Percentiles rank a stretch among this genome's conserved stretches.
Evolutionary conservation across 1,140 invertebrate species (phyloP).

Genomic region (Nephotettix cincticeps): DNA sequence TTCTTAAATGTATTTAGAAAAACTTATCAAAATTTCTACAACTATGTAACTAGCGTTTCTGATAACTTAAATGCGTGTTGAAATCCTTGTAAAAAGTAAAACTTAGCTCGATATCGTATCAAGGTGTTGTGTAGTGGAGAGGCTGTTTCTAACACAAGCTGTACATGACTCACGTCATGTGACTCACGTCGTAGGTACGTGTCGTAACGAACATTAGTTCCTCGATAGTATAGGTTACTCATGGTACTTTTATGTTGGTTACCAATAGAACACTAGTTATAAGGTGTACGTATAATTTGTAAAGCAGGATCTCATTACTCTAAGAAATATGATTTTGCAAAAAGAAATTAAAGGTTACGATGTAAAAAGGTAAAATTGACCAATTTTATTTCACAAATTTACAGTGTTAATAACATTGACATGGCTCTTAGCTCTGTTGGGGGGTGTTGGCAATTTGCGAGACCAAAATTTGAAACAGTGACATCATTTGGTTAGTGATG

Average conservation of each 20-base stretch:
- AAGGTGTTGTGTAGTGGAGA: background rate
- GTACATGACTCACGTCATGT: conserved; percentile 8
- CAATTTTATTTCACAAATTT: too few relatives aligned
- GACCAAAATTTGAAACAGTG: too few relatives aligned
- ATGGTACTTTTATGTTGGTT: conserved; percentile 15
- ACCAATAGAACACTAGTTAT: conserved; percentile 6
- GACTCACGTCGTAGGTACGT: conserved; percentile 17
- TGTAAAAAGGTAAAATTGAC: too few relatives aligned
- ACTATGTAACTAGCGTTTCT: conserved; percentile 8
- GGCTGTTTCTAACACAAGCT: background rate
- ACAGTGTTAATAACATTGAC: too few relatives aligned
- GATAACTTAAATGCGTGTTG: conserved; percentile 14
- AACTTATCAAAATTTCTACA: conserved; percentile 14
- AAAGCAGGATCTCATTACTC: background rate
- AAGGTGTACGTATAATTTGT: conserved; percentile 5
- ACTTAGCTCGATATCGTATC: conserved; percentile 1
- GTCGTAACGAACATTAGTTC: conserved; percentile 21
- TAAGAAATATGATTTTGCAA: too few relatives aligned
- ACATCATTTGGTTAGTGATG: too few relatives aligned
- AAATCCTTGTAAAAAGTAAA: conserved; percentile 18
- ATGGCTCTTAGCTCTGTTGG: too few relatives aligned
- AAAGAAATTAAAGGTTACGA: too few relatives aligned
- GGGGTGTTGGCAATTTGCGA: too few relatives aligned
- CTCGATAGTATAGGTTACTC: conserved; percentile 19
- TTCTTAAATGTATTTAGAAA: background rate